phyloP scores from a whole-genome alignment of 2,113 vertebrate genomes.

The Psephotus haematonotus region DNA sequence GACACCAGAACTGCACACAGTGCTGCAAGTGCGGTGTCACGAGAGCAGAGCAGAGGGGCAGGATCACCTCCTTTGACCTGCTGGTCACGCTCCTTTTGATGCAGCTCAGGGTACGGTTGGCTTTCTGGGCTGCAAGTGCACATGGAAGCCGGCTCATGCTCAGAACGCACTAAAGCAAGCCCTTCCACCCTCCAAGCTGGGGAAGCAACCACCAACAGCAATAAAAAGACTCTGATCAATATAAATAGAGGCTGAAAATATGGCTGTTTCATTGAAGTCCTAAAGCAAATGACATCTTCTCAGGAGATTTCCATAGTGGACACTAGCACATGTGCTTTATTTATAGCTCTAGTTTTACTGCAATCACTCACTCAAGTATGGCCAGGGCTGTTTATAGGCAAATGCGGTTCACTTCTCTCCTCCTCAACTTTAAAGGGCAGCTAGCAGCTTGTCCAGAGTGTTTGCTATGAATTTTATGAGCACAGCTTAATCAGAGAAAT shows the following conservation, averaged over 20 bases:
- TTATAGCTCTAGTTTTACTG: constrained; percentile 50
- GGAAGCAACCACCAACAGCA: neutral
- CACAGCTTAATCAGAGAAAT: neutral
- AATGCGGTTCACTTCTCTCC: neutral
- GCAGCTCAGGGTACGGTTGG: neutral
- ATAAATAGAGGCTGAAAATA: neutral
- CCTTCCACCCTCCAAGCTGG: no score
- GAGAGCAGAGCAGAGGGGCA: neutral
- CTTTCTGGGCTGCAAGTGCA: neutral
- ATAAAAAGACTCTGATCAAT: neutral
- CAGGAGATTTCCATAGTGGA: neutral
- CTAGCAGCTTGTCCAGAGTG: neutral
- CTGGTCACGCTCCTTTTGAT: neutral
- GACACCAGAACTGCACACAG: neutral
- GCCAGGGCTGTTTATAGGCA: neutral
- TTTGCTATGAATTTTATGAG: neutral
- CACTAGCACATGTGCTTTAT: constrained; percentile 24
- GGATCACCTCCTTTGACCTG: neutral
- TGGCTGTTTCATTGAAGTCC: neutral
- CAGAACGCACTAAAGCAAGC: neutral
- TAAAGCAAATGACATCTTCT: neutral
- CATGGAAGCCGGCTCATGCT: neutral
- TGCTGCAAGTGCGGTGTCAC: neutral
- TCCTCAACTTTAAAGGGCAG: constrained; percentile 12
- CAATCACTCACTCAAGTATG: constrained; percentile 18